Evolutionary conservation across 1,140 invertebrate species (phyloP).

Genomic region (Wasmannia auropunctata): DNA sequence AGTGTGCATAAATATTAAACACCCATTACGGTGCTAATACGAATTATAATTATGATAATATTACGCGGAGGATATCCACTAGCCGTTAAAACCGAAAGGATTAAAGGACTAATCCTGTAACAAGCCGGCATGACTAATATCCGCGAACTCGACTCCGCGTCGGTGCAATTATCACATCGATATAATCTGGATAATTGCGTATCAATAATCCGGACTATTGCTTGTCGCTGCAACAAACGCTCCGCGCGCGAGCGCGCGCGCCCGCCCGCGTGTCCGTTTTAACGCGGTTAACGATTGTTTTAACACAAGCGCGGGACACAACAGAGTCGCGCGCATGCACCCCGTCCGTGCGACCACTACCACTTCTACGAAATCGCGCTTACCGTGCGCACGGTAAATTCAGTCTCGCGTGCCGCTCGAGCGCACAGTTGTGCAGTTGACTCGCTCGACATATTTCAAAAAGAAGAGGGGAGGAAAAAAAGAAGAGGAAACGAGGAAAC

Average conservation of each 20-base stretch:
- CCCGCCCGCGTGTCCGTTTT: constrained; percentile 1
- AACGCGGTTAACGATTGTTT: constrained; percentile 1
- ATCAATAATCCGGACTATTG: constrained; percentile 21
- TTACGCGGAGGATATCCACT: not conserved
- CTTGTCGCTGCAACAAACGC: not conserved
- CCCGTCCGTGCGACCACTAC: not conserved
- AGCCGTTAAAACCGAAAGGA: constrained; percentile 13
- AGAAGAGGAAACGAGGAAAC: not conserved
- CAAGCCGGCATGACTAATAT: not conserved
- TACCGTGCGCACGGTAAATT: constrained; percentile 25
- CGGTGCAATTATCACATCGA: constrained; percentile 32
- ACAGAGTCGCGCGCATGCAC: not conserved
- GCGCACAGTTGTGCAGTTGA: not conserved
- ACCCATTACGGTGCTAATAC: constrained; percentile 4
- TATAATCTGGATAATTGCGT: constrained; percentile 33
- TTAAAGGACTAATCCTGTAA: constrained; percentile 23
- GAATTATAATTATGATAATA: constrained; percentile 14
- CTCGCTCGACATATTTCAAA: constrained; percentile 25
- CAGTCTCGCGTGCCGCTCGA: not conserved
- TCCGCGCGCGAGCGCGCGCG: too few species aligned
- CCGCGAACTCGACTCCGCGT: not conserved
- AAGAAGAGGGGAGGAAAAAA: not conserved
- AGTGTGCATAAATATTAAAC: not conserved
- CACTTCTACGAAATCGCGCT: constrained; percentile 37
- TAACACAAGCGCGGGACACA: constrained; percentile 6